Evolutionary conservation across 2,797 vertebrate genomes (phyloP).

Genomic region (Momotus momota): DNA sequence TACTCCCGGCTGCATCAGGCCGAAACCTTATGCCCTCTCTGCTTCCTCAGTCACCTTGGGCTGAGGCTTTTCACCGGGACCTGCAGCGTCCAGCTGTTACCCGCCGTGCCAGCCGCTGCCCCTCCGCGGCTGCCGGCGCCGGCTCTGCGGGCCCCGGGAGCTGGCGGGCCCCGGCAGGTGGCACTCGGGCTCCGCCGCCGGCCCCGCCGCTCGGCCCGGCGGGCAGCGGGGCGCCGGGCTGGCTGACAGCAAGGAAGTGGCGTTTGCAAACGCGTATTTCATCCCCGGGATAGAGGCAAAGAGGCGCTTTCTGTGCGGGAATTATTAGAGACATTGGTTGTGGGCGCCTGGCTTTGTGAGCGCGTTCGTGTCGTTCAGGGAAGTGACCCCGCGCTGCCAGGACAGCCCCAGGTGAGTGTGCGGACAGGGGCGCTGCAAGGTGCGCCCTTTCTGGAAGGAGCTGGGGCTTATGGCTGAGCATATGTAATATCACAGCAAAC

Average conservation of each 20-base stretch:
- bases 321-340: rapidly evolving
- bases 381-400: not conserved
- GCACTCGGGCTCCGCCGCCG: constrained; percentile 40
- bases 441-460: not conserved
- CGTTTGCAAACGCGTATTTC: too few species aligned
- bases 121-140: too few species aligned
- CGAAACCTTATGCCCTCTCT: too few species aligned
- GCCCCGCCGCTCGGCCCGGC: not conserved
- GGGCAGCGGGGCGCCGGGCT: not conserved
- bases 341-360: not conserved
- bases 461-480: rapidly evolving
- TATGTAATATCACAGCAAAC: not conserved
- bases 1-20: too few species aligned
- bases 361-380: rapidly evolving
- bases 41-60: too few species aligned
- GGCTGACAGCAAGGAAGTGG: not conserved
- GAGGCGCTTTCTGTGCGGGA: rapidly evolving
- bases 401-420: not conserved
- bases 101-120: not conserved
- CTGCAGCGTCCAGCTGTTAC: not conserved
- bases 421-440: not conserved
- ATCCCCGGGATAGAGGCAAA: too few species aligned
- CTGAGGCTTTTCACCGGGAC: too few species aligned
- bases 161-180: constrained; percentile 9
- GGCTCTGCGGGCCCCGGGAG: not conserved